Conservation (phyloP, 2,797 vertebrate species). For the Acipenser ruthenus region DNA sequence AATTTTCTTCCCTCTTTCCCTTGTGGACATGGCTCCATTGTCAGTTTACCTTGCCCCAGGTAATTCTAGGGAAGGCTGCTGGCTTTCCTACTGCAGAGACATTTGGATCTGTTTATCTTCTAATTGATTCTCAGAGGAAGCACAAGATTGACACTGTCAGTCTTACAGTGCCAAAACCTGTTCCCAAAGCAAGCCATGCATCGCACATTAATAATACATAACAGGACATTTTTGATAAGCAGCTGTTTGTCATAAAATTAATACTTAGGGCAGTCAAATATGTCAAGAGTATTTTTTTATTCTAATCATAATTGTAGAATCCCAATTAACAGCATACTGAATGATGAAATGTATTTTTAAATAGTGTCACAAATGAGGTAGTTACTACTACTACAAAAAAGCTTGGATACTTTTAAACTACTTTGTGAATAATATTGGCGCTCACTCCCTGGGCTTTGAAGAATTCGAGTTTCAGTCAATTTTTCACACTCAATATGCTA, state of each 20-base stretch:
- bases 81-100: slow-evolving; percentile 54
- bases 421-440: not conserved
- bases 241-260: slow-evolving; percentile 24
- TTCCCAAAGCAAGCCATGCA: slow-evolving; percentile 46
- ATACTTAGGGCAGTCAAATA: slow-evolving; percentile 14
- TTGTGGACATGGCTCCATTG: slow-evolving; percentile 49
- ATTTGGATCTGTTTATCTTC: slow-evolving; percentile 69
- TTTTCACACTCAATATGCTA: too few relatives aligned
- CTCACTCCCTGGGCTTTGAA: not conserved
- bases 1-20: slow-evolving; percentile 51
- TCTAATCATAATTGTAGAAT: slow-evolving; percentile 19
- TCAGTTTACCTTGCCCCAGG: slow-evolving; percentile 70
- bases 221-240: slow-evolving; percentile 52
- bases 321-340: not conserved
- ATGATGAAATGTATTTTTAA: not conserved
- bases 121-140: slow-evolving; percentile 79
- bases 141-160: slow-evolving; percentile 58
- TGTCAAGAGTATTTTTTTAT: slow-evolving; percentile 8
- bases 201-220: slow-evolving; percentile 62
- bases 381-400: not conserved
- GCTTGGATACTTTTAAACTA: not conserved
- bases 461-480: too few relatives aligned
- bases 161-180: slow-evolving; percentile 55
- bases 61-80: slow-evolving; percentile 63
- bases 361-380: not conserved